These are phyloP conservation scores for Cantharis rufa DNA, from an alignment of 2,888 invertebrate genomes.

Conservation along the genomic window DNA sequence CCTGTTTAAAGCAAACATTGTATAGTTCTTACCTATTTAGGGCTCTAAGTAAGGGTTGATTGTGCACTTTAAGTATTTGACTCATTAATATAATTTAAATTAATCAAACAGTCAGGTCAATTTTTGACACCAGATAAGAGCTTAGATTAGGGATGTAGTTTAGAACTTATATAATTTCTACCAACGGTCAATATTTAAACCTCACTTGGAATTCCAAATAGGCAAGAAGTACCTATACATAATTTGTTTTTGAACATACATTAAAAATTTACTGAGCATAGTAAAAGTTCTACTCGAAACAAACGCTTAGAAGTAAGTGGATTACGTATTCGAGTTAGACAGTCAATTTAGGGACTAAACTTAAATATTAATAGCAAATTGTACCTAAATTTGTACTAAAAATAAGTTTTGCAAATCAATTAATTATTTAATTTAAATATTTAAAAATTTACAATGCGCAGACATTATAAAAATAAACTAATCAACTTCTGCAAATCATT, in stretches of 20 bases:
- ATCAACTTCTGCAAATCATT: background rate
- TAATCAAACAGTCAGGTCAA: too few relatives aligned
- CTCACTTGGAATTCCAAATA: background rate
- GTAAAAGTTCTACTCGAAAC: background rate
- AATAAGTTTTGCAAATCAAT: background rate
- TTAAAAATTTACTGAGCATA: background rate
- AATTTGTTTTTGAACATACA: background rate
- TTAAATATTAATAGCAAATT: background rate
- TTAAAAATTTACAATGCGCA: background rate
- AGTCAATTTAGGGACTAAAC: background rate
- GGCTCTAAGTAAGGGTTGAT: background rate
- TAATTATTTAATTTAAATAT: background rate
- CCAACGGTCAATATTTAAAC: background rate
- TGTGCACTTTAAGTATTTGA: background rate
- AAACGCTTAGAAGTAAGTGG: too few relatives aligned
- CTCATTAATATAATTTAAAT: too few relatives aligned
- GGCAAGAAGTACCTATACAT: background rate
- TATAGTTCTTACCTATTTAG: background rate
- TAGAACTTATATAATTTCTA: background rate
- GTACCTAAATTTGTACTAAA: background rate
- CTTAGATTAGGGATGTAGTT: background rate
- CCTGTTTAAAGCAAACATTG: background rate
- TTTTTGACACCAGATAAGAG: too few relatives aligned
- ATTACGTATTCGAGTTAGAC: background rate
- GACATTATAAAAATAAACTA: background rate